phyloP scores from a whole-genome alignment of 92 coral and sea anemone genomes.

The Porites evermanni region DNA sequence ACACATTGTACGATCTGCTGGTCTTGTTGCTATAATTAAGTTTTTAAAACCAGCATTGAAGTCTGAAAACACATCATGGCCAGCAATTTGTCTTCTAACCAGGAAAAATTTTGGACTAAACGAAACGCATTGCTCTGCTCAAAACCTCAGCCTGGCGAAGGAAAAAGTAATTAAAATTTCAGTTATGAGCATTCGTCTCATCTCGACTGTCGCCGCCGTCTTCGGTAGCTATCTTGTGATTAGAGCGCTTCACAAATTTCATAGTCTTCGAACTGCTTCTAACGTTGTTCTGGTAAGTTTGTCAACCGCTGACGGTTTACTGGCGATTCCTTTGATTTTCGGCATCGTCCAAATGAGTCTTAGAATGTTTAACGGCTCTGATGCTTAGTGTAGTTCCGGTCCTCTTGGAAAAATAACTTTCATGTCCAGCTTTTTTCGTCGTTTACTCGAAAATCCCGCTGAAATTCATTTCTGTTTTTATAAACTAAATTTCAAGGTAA shows the following conservation, averaged over 20 bases:
- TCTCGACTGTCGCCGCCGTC: not conserved
- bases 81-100: not conserved
- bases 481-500: too few relatives aligned
- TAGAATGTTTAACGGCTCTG: not conserved
- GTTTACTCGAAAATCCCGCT: too few relatives aligned
- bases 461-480: too few relatives aligned
- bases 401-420: not conserved
- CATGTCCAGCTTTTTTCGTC: not conserved
- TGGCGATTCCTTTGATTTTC: slow-evolving; percentile 8
- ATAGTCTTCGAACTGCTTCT: slow-evolving; percentile 31
- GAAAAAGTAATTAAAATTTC: not conserved
- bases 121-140: not conserved
- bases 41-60: not conserved
- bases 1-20: not conserved
- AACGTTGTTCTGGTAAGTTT: not conserved
- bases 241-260: not conserved
- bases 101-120: too few relatives aligned
- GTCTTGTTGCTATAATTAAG: not conserved
- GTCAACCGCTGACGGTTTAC: slow-evolving; percentile 23
- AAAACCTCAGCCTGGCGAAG: not conserved
- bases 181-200: not conserved
- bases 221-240: not conserved
- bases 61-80: not conserved
- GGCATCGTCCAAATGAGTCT: not conserved
- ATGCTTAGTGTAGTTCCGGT: not conserved